A percentile compares a stretch with the other conserved stretches of the same genome.
phyloP scores from a whole-genome alignment of 2,113 vertebrate species.

The Ptychochromis oligacanthus region DNA sequence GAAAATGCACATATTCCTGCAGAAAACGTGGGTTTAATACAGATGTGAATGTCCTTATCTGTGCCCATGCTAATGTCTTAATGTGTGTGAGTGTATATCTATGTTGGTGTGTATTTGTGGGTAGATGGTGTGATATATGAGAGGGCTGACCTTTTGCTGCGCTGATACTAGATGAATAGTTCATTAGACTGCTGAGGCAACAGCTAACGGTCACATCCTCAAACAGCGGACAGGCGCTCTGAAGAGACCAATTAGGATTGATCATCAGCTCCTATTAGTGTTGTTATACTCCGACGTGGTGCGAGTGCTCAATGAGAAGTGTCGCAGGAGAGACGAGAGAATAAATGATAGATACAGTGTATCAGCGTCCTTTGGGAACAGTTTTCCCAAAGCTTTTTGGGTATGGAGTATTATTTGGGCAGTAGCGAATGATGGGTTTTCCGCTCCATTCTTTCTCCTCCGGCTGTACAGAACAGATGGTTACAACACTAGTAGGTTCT shows the following conservation, averaged over 20 bases:
- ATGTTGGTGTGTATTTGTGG: neutral
- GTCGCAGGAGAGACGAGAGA: constrained; percentile 38
- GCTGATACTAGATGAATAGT: constrained; percentile 67
- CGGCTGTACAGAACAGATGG: neutral
- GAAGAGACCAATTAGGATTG: constrained; percentile 83
- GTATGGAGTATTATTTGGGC: constrained; percentile 11
- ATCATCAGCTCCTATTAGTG: constrained; percentile 76
- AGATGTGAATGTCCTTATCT: neutral
- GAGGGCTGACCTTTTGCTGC: constrained; percentile 72
- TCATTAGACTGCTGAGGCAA: constrained; percentile 64
- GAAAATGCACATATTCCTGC: neutral
- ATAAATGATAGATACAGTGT: constrained; percentile 39
- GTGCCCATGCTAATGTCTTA: neutral
- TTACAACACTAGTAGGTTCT: neutral
- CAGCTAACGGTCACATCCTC: constrained; percentile 65
- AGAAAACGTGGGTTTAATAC: neutral
- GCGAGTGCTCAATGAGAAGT: constrained; percentile 61
- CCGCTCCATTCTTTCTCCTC: neutral
- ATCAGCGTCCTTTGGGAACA: constrained; percentile 23
- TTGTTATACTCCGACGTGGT: constrained; percentile 57
- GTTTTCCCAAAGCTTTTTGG: constrained; percentile 16
- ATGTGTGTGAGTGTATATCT: neutral
- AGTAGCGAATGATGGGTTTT: neutral
- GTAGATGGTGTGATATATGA: neutral
- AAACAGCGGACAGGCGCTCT: constrained; percentile 62